Evolutionary conservation across 2,113 vertebrate genomes (phyloP).

Genomic region (Anser brachyrhynchus): DNA sequence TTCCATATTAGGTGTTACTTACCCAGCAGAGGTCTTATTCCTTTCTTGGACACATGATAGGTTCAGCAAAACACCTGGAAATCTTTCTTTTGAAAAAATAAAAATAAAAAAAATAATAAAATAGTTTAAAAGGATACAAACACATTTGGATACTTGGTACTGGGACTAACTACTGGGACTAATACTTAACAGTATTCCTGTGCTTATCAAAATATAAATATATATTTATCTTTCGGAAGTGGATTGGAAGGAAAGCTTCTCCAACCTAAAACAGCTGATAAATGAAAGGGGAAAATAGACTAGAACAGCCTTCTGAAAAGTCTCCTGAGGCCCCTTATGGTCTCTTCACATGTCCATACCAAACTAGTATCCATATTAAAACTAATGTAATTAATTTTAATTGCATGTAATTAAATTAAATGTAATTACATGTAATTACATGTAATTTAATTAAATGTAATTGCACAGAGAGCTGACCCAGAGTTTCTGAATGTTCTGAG

Average conservation of each 20-base stretch:
- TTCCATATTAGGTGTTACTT: not conserved
- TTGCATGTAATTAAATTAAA: too few species aligned
- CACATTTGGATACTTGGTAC: not conserved
- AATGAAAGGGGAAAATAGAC: not conserved
- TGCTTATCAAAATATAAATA: not conserved
- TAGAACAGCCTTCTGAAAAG: not conserved
- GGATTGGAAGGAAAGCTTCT: not conserved
- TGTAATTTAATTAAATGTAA: too few species aligned
- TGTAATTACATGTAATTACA: too few species aligned
- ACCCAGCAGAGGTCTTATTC: fast-evolving
- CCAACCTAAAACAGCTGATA: not conserved
- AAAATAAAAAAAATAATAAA: too few species aligned
- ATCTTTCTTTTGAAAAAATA: not conserved
- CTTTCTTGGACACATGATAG: not conserved
- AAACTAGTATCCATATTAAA: not conserved
- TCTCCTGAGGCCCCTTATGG: not conserved
- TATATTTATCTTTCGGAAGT: not conserved
- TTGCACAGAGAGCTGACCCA: not conserved
- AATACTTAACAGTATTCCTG: not conserved
- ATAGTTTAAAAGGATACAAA: not conserved
- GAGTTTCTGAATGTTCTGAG: not conserved
- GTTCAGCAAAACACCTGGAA: not conserved
- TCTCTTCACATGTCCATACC: not conserved
- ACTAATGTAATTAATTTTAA: not conserved
- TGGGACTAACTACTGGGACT: not conserved